Evolutionary conservation across 1,140 invertebrate species (phyloP).

Genomic region (Saccostrea glomerata): DNA sequence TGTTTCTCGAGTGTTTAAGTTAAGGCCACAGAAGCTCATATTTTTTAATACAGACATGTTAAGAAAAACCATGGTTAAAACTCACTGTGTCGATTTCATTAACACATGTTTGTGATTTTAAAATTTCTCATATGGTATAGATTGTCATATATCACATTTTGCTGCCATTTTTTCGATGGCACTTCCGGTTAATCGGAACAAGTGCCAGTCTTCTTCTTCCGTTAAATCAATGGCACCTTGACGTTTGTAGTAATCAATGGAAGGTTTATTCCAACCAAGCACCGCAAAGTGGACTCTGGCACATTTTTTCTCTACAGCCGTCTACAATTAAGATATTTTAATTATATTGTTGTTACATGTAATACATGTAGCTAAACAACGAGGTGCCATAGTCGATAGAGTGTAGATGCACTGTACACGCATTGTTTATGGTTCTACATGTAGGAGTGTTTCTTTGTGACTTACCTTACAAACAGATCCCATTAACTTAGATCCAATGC

Average conservation of each 20-base stretch:
- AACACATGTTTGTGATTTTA: too few relatives aligned
- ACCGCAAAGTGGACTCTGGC: slow-evolving; percentile 87
- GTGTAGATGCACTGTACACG: too few relatives aligned
- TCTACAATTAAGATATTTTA: slow-evolving; percentile 73
- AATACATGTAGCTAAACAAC: too few relatives aligned
- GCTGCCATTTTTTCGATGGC: slow-evolving; percentile 55
- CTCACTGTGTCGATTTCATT: too few relatives aligned
- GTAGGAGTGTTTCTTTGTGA: background rate
- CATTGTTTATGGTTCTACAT: too few relatives aligned
- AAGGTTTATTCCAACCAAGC: slow-evolving; percentile 88
- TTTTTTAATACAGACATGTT: too few relatives aligned
- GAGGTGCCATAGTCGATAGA: too few relatives aligned
- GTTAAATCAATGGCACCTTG: slow-evolving; percentile 86
- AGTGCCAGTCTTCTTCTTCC: slow-evolving; percentile 85
- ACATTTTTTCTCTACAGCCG: slow-evolving; percentile 82
- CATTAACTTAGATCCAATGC: slow-evolving; percentile 87
- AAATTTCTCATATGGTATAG: too few relatives aligned
- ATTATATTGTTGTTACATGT: too few relatives aligned
- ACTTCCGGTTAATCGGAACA: slow-evolving; percentile 82
- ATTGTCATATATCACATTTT: background rate
- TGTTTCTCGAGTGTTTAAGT: too few relatives aligned
- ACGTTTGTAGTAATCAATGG: slow-evolving; percentile 87
- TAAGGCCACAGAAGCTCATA: too few relatives aligned
- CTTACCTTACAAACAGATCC: slow-evolving; percentile 85
- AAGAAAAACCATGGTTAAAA: too few relatives aligned